phyloP scores from a whole-genome alignment of 2,888 invertebrate genomes.

The Dugesia japonica region DNA sequence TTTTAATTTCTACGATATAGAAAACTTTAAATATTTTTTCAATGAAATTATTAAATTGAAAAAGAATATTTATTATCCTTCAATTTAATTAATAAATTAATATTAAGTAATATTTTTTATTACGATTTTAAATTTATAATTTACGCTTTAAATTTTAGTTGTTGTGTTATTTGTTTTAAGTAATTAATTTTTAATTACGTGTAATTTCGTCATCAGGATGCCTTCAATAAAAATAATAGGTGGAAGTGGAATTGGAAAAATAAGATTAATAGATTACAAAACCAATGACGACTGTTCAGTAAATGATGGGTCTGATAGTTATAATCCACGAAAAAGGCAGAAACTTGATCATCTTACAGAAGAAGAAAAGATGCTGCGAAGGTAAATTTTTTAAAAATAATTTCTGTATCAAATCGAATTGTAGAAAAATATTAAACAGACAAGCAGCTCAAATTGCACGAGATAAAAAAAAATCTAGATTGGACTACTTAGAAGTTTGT shows the following conservation, averaged over 20 bases:
- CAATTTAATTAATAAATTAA: too few species aligned
- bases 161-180: not conserved
- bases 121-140: not conserved
- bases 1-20: too few species aligned
- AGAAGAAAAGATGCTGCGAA: constrained; percentile 5
- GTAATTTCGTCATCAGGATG: constrained; percentile 12
- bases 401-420: too few species aligned
- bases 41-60: too few species aligned
- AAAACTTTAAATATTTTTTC: too few species aligned
- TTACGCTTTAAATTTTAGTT: not conserved
- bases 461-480: not conserved
- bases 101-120: too few species aligned
- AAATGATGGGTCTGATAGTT: not conserved
- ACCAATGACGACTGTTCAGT: not conserved
- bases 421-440: constrained; percentile 22
- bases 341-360: constrained; percentile 27
- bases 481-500: constrained; percentile 23
- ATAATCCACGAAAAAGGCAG: constrained; percentile 4
- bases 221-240: not conserved
- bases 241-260: not conserved
- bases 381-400: not conserved
- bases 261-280: not conserved
- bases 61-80: too few species aligned
- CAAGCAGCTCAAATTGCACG: constrained; percentile 29
- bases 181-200: not conserved